A percentile compares a stretch with the other conserved stretches of the same genome.
These are phyloP conservation scores for Spea hammondii DNA, from an alignment of 2,797 vertebrate genomes.

Conservation along the genomic window DNA sequence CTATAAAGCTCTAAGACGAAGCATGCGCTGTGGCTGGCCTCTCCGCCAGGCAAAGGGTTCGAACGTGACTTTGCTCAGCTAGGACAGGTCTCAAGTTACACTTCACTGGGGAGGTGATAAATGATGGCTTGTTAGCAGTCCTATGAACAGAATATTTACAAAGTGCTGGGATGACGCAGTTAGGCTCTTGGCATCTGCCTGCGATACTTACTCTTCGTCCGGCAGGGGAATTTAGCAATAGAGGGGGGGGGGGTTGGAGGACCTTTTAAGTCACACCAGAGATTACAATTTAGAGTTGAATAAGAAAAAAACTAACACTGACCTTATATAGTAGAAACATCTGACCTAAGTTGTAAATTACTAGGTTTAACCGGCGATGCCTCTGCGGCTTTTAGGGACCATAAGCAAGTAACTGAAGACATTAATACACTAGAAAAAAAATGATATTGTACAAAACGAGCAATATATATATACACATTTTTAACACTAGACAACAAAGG, in stretches of 20 bases:
- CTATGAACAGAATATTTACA: slow-evolving; percentile 48
- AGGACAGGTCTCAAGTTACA: slow-evolving; percentile 45
- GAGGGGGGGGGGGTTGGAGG: slow-evolving; percentile 41
- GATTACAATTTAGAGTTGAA: slow-evolving; percentile 49
- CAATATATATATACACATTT: too few relatives aligned
- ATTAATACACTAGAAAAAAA: too few relatives aligned
- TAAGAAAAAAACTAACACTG: slow-evolving; percentile 36
- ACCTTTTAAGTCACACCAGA: slow-evolving; percentile 41
- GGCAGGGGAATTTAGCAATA: slow-evolving; percentile 44
- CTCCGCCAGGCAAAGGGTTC: slow-evolving; percentile 9
- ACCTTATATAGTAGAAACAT: slow-evolving; percentile 40
- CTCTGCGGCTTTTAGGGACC: too few relatives aligned
- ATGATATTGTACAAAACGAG: too few relatives aligned
- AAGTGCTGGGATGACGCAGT: slow-evolving; percentile 48
- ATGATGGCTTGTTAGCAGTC: slow-evolving; percentile 42
- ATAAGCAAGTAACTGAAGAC: too few relatives aligned
- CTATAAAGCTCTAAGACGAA: background rate
- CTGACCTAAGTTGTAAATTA: slow-evolving; percentile 20
- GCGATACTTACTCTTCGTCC: slow-evolving; percentile 41
- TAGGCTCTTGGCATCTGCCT: slow-evolving; percentile 40
- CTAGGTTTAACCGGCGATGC: background rate
- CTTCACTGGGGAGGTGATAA: slow-evolving; percentile 47
- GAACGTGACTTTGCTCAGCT: slow-evolving; percentile 48
- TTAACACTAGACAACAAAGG: too few relatives aligned
- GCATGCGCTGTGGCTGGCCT: slow-evolving; percentile 19